Evolutionary conservation across 2,797 vertebrate genomes (phyloP).

Genomic region (Esox masquinongy): DNA sequence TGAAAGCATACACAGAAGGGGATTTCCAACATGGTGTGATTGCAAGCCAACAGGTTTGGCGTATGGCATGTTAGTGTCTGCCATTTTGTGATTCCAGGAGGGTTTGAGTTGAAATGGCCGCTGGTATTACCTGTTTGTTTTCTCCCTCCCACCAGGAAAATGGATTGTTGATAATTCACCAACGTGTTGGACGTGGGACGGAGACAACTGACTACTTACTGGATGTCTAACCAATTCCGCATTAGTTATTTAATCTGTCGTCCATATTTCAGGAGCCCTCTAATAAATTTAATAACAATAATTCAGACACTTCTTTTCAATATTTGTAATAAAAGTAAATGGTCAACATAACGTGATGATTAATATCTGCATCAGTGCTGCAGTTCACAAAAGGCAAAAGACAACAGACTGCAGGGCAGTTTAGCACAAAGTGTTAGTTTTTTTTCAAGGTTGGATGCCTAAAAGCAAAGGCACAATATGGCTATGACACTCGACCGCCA

Average conservation of each 20-base stretch:
- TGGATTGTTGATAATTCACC: not conserved
- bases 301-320: too few relatives aligned
- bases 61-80: not conserved
- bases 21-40: not conserved
- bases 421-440: too few relatives aligned
- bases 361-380: too few relatives aligned
- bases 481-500: not conserved
- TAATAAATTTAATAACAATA: too few relatives aligned
- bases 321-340: too few relatives aligned
- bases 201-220: not conserved
- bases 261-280: too few relatives aligned
- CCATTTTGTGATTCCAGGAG: not conserved
- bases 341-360: too few relatives aligned
- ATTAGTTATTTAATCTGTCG: too few relatives aligned
- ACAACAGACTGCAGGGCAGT: too few relatives aligned
- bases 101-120: not conserved
- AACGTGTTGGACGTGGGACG: not conserved
- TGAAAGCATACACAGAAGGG: not conserved
- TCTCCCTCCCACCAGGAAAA: not conserved
- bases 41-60: not conserved
- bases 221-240: not conserved
- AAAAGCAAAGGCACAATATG: not conserved
- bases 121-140: not conserved
- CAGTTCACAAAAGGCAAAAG: too few relatives aligned
- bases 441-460: not conserved